Evolutionary conservation across 2,113 vertebrate genomes (phyloP).

Genomic region (Strix aluco): DNA sequence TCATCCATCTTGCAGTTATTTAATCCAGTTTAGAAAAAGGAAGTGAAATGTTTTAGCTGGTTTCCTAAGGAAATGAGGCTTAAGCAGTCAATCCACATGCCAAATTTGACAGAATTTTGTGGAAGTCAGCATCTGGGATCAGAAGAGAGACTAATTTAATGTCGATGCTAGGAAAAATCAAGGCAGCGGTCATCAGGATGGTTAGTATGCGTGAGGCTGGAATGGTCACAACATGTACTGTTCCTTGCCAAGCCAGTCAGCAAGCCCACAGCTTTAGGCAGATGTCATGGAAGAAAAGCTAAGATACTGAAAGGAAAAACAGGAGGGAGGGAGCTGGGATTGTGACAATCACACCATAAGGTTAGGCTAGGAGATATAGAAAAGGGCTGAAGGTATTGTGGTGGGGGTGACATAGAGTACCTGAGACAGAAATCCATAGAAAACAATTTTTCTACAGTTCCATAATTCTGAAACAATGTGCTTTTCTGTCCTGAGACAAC

Average conservation of each 20-base stretch:
- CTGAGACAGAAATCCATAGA: neutral
- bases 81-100: slow-evolving; percentile 27
- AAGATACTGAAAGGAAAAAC: neutral
- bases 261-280: neutral
- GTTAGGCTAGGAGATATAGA: neutral
- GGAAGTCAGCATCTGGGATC: slow-evolving; percentile 19
- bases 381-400: neutral
- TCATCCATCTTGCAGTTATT: slow-evolving; percentile 26
- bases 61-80: slow-evolving; percentile 67
- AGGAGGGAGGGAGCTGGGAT: neutral
- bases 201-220: neutral
- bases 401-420: neutral
- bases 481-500: neutral
- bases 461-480: neutral
- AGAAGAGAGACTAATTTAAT: neutral
- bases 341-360: neutral
- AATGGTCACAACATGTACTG: rapidly evolving
- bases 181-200: neutral
- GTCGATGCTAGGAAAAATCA: neutral
- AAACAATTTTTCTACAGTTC: neutral
- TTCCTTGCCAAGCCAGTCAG: neutral
- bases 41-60: slow-evolving; percentile 42
- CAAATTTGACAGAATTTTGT: slow-evolving; percentile 22
- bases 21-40: slow-evolving; percentile 36
- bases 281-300: neutral